phyloP scores from a whole-genome alignment of 2,888 invertebrate genomes.

The Eristalis pertinax region DNA sequence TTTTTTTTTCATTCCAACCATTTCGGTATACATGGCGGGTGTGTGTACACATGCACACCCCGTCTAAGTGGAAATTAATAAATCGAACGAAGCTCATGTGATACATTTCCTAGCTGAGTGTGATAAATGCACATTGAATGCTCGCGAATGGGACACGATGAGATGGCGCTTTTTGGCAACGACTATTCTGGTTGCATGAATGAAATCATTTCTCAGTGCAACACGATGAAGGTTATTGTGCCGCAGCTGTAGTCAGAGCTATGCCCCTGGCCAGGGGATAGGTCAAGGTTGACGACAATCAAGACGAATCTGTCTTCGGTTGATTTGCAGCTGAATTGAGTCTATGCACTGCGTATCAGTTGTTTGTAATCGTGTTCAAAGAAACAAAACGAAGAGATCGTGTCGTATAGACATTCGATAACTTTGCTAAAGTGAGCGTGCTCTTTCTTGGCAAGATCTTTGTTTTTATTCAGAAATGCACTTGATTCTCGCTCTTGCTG shows the following conservation, averaged over 20 bases:
- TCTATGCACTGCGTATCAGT: background rate
- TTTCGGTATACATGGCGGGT: background rate
- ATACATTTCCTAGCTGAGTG: constrained; percentile 4
- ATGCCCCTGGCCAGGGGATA: background rate
- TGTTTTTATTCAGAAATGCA: background rate
- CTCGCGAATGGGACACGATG: background rate
- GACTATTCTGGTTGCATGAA: background rate
- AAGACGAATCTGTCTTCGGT: background rate
- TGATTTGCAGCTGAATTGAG: background rate
- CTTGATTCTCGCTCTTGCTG: background rate
- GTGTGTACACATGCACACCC: background rate
- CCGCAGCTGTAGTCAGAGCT: background rate
- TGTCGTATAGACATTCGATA: background rate
- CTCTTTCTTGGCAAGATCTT: background rate
- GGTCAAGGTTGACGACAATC: constrained; percentile 4
- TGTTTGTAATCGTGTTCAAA: background rate
- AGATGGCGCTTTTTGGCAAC: background rate
- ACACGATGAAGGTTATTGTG: background rate
- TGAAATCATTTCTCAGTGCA: too few species aligned
- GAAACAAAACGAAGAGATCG: background rate
- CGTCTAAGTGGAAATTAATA: constrained; percentile 33
- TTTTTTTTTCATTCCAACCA: background rate
- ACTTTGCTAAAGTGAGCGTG: background rate
- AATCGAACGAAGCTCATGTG: constrained; percentile 38
- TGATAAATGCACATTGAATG: background rate